Conservation (phyloP, 2,797 vertebrate genomes). For the Sebastes iracundus region DNA sequence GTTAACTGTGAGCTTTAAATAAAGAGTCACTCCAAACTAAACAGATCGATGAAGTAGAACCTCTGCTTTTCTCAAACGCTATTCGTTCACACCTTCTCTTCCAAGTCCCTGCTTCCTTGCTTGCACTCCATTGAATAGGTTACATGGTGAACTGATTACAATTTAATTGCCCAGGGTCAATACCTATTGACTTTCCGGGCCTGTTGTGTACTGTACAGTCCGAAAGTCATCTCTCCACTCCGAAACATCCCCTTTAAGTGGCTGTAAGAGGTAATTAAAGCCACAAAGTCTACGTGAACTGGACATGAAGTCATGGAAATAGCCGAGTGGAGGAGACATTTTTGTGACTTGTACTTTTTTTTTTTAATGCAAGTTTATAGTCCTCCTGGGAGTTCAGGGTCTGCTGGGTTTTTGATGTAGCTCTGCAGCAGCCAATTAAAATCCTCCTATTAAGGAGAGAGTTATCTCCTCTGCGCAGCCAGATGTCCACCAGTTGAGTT, state of each 20-base stretch:
- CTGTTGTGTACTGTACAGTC: constrained; percentile 53
- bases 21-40: constrained; percentile 71
- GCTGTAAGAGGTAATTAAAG: constrained; percentile 69
- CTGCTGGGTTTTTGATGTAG: constrained; percentile 77
- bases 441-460: constrained; percentile 69
- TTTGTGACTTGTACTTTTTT: constrained; percentile 36
- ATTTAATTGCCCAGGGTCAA: constrained; percentile 76
- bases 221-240: constrained; percentile 49
- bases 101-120: constrained; percentile 34
- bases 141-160: constrained; percentile 77
- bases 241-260: constrained; percentile 51
- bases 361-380: constrained; percentile 58
- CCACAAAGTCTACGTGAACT: constrained; percentile 46
- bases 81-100: constrained; percentile 52
- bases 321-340: constrained; percentile 26
- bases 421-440: constrained; percentile 77
- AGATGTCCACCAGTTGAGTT: constrained; percentile 78
- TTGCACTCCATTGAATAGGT: constrained; percentile 61
- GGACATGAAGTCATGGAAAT: constrained; percentile 65
- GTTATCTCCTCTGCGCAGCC: constrained; percentile 72
- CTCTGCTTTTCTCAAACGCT: constrained; percentile 55
- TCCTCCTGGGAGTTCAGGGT: constrained; percentile 69
- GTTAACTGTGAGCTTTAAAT: constrained; percentile 72
- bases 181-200: constrained; percentile 68
- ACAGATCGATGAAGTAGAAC: constrained; percentile 70